Base-by-base conservation (phyloP, 2,888 invertebrate species). In the Xestia c-nigrum region DNA sequence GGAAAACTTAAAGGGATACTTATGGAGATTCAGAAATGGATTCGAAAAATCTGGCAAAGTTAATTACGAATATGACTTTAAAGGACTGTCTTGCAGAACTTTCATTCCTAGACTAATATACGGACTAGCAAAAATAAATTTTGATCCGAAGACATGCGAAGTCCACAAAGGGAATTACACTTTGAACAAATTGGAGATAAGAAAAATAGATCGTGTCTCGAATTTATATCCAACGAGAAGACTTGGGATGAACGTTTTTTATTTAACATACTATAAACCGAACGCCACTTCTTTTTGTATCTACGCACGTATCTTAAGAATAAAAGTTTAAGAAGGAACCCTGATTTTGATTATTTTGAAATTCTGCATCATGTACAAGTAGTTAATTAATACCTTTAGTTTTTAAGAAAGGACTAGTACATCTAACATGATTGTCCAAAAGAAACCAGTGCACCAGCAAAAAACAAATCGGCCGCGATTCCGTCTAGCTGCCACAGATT, bases 21-120 rank as follows among this genome's bases (percentile, higher is more conserved):
- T 46, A 12, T 81, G 69, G 69, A 66, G 83, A 61, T 69, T 82
- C 21, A 68, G 55, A 76, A 81, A 69, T 47, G 83, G 72, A 31
- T 61, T 24, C 31, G 65, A 61, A 38, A 77, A 68, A 66, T 43
- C 55, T 14, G 77, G 61, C 2, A 72, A 50, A 3, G 3, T 77
- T 1, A 46, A 50, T 7, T 70, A 61, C 21, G 78, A 66, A 52
- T 65, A 46, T 21, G 69, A 81, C 21, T 67, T 47, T 3, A 83
- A 78, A 63, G 59, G 65, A 57, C 43, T 77, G 3, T 61, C 69
- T n/a, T 83, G 72, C 24, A 83, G 63, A 77, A 70, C 31, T 24
- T 77, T 73, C n/a, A 16, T 83, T 7, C 81, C 73, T 43, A 70
- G 14, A 67, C 38, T 83, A n/a, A 66, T 83, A 31, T 70, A 46